Evolutionary conservation across 2,113 vertebrate genomes (phyloP).

Genomic region (Silurus asotus): DNA sequence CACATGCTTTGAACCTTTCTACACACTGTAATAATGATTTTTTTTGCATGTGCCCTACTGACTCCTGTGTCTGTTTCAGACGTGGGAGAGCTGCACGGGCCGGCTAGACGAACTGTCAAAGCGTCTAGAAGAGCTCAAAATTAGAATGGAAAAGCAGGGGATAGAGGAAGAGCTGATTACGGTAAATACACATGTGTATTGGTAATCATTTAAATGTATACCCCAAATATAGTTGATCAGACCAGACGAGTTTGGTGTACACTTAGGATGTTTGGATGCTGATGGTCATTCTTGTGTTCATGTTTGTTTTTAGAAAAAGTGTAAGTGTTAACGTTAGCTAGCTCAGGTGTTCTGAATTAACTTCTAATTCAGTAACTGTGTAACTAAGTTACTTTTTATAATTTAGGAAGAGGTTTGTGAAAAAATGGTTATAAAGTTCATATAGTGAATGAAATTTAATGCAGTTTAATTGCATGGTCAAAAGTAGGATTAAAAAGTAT

Average conservation of each 20-base stretch:
- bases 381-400: too few species aligned
- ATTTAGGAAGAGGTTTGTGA: background rate
- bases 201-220: background rate
- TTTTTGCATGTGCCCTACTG: background rate
- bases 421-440: background rate
- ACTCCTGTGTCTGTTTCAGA: slow-evolving; percentile 68
- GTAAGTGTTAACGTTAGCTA: too few species aligned
- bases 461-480: background rate
- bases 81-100: slow-evolving; percentile 79
- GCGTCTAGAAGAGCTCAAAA: slow-evolving; percentile 73
- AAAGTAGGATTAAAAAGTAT: background rate
- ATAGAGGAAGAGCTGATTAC: slow-evolving; percentile 73
- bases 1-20: background rate
- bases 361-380: too few species aligned
- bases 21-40: background rate
- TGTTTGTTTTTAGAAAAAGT: too few species aligned
- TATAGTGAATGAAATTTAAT: background rate
- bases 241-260: background rate
- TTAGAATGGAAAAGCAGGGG: slow-evolving; percentile 69
- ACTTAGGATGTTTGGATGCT: background rate
- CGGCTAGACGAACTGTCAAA: slow-evolving; percentile 67
- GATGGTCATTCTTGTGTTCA: too few species aligned
- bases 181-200: slow-evolving; percentile 67
- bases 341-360: too few species aligned
- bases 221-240: background rate